A percentile compares a stretch with the other conserved stretches of the same genome.
Evolutionary conservation across 2,888 invertebrate genomes (phyloP).

Genomic region (Trachelus iudaicus): DNA sequence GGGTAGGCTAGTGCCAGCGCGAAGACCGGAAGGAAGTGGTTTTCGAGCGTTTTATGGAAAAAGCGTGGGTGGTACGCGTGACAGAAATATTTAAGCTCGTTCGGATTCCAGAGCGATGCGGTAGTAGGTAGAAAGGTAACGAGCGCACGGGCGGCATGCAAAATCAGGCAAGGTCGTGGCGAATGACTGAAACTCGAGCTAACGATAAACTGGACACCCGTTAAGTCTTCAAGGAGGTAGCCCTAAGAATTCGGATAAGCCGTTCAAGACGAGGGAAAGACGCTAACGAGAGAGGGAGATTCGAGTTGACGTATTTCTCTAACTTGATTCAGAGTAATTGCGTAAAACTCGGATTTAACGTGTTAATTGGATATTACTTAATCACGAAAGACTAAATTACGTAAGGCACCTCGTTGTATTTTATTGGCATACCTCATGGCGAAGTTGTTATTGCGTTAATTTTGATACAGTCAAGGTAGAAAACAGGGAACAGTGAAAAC

Average conservation of each 20-base stretch:
- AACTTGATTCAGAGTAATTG: neutral
- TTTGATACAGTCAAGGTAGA: neutral
- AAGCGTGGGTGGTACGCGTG: conserved; percentile 27
- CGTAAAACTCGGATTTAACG: neutral
- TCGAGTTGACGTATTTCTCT: neutral
- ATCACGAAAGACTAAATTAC: neutral
- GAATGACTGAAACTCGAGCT: neutral
- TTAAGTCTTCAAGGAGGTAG: neutral
- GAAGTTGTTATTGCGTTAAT: neutral
- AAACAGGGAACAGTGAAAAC: neutral
- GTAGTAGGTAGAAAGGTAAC: neutral
- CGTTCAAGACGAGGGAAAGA: neutral
- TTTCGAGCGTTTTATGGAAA: conserved; percentile 33
- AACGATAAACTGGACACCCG: neutral
- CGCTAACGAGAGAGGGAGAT: neutral
- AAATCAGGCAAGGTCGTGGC: neutral
- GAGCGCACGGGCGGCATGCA: neutral
- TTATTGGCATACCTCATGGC: neutral
- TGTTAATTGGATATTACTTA: neutral
- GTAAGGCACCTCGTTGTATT: neutral
- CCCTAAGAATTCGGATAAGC: neutral
- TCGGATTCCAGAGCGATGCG: neutral
- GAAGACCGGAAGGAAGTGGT: conserved; percentile 24
- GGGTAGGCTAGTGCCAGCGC: neutral
- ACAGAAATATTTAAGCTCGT: conserved; percentile 6